Evolutionary conservation across 2,888 invertebrate genomes (phyloP), one percentile per base, ranked within the genome.

Genomic region (Mermis nigrescens): DNA sequence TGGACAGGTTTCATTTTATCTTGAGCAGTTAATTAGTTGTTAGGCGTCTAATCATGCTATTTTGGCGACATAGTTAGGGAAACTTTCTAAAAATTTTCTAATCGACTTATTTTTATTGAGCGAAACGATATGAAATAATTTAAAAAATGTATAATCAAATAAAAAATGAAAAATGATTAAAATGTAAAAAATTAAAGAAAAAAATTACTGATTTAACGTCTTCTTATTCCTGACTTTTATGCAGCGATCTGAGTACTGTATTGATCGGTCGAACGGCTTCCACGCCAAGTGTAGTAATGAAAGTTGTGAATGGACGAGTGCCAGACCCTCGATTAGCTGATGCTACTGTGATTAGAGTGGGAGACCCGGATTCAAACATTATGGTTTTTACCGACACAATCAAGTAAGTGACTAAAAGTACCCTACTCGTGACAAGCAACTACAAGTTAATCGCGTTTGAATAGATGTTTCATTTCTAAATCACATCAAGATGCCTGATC

Each of bases 281-380:
- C n/a, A 57, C 60, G n/a, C 64, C 65, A 7, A 48, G 32, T 29
- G 53, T 62, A 27, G 46, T 31, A 7, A 54, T 66, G 24, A 62
- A 57, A 45, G 62, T 66, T 31, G 51, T 66, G n/a, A 46, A 53
- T 46, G 63, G 64, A 28, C 31, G 53, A 4, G 55, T 58, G 26
- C 56, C 55, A 3, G 62, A 63, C 26, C 28, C 24, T 4, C 15
- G 19, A 26, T 22, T 45, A 26, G 46, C 19, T 27, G 28, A n/a
- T 24, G 46, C 38, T n/a, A 58, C 51, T n/a, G 57, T 54, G 26
- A 65, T 63, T n/a, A 31, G 32, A 7, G 63, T 66, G 27, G 66
- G 66, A 26, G 62, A 66, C 24, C 62, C 66, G 12, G 31, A 66
- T 7, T 64, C 59, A n/a, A 53, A 61, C 66, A 38, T 51, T 66